Evolutionary conservation across 92 coral and sea anemone genomes (phyloP).

Genomic region (Micromussa lordhowensis): DNA sequence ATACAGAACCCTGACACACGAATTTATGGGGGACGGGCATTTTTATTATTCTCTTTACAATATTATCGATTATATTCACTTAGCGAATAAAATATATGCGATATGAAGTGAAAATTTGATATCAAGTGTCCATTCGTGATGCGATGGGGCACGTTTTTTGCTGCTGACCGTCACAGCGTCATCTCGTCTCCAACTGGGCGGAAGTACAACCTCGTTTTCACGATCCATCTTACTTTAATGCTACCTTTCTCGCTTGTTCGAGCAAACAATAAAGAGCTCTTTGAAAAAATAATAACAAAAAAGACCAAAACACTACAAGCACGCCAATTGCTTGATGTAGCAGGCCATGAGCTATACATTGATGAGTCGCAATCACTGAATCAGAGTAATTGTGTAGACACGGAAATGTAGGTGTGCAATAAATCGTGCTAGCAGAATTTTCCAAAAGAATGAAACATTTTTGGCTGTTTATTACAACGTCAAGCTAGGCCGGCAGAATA

Average conservation of each 20-base stretch:
- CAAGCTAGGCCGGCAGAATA: no score
- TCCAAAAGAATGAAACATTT: no score
- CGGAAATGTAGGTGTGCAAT: no score
- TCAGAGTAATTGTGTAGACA: no score
- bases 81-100: neutral
- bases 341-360: no score
- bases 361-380: no score
- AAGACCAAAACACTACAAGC: no score
- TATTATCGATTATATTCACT: neutral
- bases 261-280: no score
- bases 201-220: neutral
- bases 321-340: no score
- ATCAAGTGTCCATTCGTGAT: neutral
- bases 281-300: no score
- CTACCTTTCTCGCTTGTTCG: neutral
- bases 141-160: neutral
- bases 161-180: neutral
- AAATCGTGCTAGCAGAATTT: no score
- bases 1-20: neutral
- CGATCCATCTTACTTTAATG: neutral
- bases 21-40: neutral
- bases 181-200: neutral
- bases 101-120: neutral
- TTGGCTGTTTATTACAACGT: no score
- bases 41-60: neutral